These are phyloP conservation scores for Patiria miniata DNA, from an alignment of 35 echinoderm and acorn worm genomes.

Conservation along the genomic window DNA sequence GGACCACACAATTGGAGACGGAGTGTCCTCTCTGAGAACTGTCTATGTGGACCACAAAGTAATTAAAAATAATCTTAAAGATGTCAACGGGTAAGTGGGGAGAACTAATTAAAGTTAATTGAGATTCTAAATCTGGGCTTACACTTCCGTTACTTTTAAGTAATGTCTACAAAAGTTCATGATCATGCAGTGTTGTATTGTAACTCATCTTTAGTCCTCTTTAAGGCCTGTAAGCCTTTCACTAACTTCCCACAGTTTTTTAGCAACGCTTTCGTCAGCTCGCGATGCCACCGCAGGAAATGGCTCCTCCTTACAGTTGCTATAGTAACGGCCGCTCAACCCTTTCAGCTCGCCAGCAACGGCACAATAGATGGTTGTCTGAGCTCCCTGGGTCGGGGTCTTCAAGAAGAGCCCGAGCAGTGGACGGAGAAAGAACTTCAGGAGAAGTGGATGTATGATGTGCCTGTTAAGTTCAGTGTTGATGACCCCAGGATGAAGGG, in stretches of 20 bases:
- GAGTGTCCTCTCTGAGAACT: too few relatives aligned
- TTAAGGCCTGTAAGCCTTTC: constrained; percentile 73
- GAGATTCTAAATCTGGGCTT: too few relatives aligned
- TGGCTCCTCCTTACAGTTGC: constrained; percentile 88
- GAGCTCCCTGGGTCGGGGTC: constrained; percentile 77
- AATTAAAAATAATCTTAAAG: too few relatives aligned
- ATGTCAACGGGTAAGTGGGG: too few relatives aligned
- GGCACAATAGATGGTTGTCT: constrained; percentile 84
- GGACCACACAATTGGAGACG: too few relatives aligned
- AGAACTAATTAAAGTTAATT: too few relatives aligned
- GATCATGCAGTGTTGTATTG: too few relatives aligned
- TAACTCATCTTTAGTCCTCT: not conserved
- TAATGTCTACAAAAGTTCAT: too few relatives aligned
- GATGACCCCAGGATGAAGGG: constrained; percentile 88
- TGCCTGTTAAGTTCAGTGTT: constrained; percentile 76
- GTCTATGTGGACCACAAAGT: too few relatives aligned
- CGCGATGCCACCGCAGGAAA: constrained; percentile 56
- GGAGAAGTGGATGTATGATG: constrained; percentile 45
- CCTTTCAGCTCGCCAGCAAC: constrained; percentile 78
- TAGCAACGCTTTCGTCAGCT: constrained; percentile 70
- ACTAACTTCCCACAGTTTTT: constrained; percentile 89
- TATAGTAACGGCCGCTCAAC: constrained; percentile 81
- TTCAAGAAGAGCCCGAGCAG: constrained; percentile 86
- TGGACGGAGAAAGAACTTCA: constrained; percentile 46
- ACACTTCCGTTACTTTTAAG: too few relatives aligned